These are phyloP conservation scores for Cantharis rufa DNA, from an alignment of 2,888 invertebrate genomes.

Conservation along the genomic window DNA sequence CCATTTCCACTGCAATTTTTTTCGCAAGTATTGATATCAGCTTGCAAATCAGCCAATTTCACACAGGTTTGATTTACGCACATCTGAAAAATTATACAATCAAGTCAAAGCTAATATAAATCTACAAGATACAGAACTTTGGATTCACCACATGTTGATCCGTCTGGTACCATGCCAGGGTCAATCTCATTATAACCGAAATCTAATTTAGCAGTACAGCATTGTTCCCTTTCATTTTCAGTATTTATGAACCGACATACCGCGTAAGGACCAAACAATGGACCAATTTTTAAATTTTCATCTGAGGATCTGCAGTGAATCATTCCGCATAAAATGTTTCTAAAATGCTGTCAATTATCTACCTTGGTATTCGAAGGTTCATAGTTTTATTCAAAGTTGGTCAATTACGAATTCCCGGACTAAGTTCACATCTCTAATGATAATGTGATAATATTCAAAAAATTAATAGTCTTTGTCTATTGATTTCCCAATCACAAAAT, in stretches of 20 bases:
- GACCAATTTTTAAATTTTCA: conserved; percentile 89
- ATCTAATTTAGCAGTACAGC: conserved; percentile 90
- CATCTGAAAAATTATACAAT: conserved; percentile 66
- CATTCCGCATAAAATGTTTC: conserved; percentile 86
- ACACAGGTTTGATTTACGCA: conserved; percentile 89
- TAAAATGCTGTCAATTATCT: conserved; percentile 32
- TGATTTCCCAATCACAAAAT: too few relatives aligned
- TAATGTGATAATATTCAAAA: too few relatives aligned
- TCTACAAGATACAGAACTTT: conserved; percentile 61
- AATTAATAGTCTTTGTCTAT: too few relatives aligned
- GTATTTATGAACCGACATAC: conserved; percentile 72
- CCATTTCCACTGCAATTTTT: conserved; percentile 84
- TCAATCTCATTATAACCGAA: conserved; percentile 88
- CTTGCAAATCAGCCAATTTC: conserved; percentile 67
- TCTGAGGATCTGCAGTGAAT: conserved; percentile 93
- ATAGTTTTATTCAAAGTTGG: too few relatives aligned
- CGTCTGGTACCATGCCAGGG: conserved; percentile 94
- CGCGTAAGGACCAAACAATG: too few relatives aligned
- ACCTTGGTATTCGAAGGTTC: too few relatives aligned
- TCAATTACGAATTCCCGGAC: too few relatives aligned
- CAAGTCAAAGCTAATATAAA: too few relatives aligned
- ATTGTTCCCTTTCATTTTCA: conserved; percentile 79
- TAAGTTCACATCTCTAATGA: too few relatives aligned
- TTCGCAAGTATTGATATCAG: conserved; percentile 67
- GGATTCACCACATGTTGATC: conserved; percentile 84